Evolutionary conservation across 1,140 invertebrate species (phyloP), one percentile per base, ranked within the genome.

Genomic region (Periplaneta americana): DNA sequence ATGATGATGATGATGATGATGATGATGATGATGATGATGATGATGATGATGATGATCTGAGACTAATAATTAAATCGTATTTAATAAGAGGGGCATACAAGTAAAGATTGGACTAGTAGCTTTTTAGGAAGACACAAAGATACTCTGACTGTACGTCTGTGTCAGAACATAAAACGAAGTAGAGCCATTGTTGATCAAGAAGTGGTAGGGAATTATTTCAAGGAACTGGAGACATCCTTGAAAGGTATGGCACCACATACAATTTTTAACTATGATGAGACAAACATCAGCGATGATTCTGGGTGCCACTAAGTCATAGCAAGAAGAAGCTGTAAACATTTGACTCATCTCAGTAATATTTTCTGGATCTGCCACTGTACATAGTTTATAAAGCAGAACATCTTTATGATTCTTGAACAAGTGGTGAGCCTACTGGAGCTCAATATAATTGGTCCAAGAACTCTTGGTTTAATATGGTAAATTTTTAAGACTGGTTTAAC

Each of bases 181-280:
- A 78, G 76, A 35, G 35, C 22, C 35, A 32, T n/a, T 34, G 35
- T 78, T 31, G 11, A 32, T 34, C 8, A 32, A 33, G 76, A 78
- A 78, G 32, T 78, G 32, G 35, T 78, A 34, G 34, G 35, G 13
- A n/a, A 36, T 11, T 79, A 36, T 79, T 79, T 79, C 35, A 32
- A 79, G 15, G 35, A 79, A 35, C 78, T 36, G 11, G 78, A 79
- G 35, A 39, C 17, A 11, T 79, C 78, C 15, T 22, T 79, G 15
- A 18, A 79, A 39, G 34, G 78, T 79, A 31, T 79, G 10, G 15
- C 78, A 22, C 34, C 78, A 39, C 17, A 11, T 13, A 79, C 13
- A 17, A 79, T 79, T 32, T 10, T 79, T 13, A 79, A 79, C 78
- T 79, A 79, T 31, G 78, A 79, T 39, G 78, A 79, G 35, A 79